phyloP scores from a whole-genome alignment of 37 sponge, comb jelly and placozoan genomes.

The Aphrocallistes beatrix region DNA sequence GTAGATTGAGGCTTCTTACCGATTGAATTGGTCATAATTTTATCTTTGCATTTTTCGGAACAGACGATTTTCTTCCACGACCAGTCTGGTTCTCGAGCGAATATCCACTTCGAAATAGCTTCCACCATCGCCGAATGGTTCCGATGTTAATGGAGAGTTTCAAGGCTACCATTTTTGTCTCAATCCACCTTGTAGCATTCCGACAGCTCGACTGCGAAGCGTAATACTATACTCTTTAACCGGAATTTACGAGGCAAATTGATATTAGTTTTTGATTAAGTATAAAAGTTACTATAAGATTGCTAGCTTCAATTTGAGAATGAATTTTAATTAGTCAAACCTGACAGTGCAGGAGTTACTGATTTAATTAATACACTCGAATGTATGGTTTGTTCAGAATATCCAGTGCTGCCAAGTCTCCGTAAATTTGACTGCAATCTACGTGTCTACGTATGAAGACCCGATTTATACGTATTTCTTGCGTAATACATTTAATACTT shows the following conservation, averaged over 20 bases:
- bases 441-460: no score
- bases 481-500: no score
- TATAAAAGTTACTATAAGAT: neutral
- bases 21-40: neutral
- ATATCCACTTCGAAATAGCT: no score
- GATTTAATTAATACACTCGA: no score
- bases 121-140: no score
- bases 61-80: neutral
- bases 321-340: no score
- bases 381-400: no score
- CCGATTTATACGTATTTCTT: no score
- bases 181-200: neutral
- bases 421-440: no score
- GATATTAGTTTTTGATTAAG: neutral
- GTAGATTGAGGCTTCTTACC: neutral
- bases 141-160: neutral
- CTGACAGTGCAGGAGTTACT: no score
- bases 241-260: neutral
- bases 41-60: neutral
- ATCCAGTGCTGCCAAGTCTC: no score
- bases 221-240: neutral
- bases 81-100: neutral
- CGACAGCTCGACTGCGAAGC: neutral
- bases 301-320: neutral
- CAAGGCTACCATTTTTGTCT: neutral